These are phyloP conservation scores for Octodon degus DNA, from an alignment of 2,113 vertebrate species.

Conservation along the genomic window DNA sequence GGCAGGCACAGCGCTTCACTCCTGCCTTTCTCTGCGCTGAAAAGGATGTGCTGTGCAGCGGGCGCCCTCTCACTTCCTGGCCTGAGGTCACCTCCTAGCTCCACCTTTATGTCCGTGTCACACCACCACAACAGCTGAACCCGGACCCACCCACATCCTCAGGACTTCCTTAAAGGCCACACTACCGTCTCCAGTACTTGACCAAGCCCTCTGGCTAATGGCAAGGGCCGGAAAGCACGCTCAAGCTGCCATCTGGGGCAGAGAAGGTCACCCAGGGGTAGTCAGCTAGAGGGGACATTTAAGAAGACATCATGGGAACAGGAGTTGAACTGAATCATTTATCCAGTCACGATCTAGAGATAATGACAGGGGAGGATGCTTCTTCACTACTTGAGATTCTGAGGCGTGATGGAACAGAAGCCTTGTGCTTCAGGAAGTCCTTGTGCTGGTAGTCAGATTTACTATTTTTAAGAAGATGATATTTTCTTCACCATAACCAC, in stretches of 20 bases:
- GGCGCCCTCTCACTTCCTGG: background rate
- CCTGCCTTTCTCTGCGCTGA: background rate
- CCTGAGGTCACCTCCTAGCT: background rate
- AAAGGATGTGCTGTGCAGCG: background rate
- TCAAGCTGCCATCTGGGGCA: background rate
- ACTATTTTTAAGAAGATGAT: background rate
- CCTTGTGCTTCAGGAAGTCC: background rate
- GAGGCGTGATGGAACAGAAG: background rate
- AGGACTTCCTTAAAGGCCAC: background rate
- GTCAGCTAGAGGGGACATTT: too few species aligned
- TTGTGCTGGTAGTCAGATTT: background rate
- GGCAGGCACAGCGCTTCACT: background rate
- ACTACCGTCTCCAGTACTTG: background rate
- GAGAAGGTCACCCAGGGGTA: background rate
- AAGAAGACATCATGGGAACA: background rate
- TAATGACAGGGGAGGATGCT: background rate
- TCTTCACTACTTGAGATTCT: background rate
- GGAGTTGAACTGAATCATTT: background rate
- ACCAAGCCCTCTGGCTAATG: background rate
- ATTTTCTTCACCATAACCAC: background rate
- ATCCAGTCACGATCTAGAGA: background rate
- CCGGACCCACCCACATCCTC: rapidly evolving
- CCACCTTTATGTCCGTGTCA: rapidly evolving
- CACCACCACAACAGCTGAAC: rapidly evolving
- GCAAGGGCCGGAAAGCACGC: background rate